Evolutionary conservation across 2,113 vertebrate genomes (phyloP).

Genomic region (Garra rufa): DNA sequence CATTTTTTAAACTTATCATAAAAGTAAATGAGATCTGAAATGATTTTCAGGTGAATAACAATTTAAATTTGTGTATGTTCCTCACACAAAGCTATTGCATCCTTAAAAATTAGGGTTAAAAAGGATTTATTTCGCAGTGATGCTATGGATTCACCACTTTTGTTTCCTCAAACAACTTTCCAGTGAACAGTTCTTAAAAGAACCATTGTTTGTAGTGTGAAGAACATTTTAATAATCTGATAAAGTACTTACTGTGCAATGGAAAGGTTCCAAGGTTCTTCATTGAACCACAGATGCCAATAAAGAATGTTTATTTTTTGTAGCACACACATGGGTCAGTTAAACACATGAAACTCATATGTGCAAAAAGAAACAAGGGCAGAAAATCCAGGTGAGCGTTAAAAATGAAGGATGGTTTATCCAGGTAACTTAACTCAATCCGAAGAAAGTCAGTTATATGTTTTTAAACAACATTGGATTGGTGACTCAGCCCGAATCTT

Average conservation of each 20-base stretch:
- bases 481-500: neutral
- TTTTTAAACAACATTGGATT: no score
- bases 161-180: neutral
- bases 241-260: neutral
- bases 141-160: neutral
- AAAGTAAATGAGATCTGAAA: neutral
- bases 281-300: neutral
- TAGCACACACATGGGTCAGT: no score
- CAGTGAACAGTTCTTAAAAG: neutral
- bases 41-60: neutral
- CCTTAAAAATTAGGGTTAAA: no score
- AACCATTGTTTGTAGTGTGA: neutral
- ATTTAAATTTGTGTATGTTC: neutral
- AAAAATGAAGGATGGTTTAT: no score
- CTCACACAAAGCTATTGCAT: neutral
- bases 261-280: neutral
- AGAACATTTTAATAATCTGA: neutral
- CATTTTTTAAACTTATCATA: neutral
- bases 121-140: no score
- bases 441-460: no score
- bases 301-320: no score
- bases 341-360: no score
- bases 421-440: no score
- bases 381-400: no score
- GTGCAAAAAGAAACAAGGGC: no score